phyloP scores from a whole-genome alignment of 2,888 invertebrate species.

The Acholoe squamosa region DNA sequence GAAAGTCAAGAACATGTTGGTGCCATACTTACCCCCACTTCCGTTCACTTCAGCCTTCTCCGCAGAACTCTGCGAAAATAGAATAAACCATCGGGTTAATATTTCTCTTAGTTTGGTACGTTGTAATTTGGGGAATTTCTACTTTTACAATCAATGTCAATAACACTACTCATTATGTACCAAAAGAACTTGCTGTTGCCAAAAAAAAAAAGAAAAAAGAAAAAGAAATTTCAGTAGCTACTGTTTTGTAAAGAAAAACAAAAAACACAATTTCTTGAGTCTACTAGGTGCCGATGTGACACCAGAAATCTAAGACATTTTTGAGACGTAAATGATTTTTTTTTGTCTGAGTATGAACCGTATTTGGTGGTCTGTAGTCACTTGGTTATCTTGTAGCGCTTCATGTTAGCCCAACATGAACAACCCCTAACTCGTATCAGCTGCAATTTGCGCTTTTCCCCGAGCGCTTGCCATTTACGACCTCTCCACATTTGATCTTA shows the following conservation, averaged over 20 bases:
- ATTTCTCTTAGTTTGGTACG: too few species aligned
- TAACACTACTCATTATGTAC: too few species aligned
- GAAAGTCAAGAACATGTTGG: too few species aligned
- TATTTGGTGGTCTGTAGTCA: background rate
- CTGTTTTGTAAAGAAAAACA: too few species aligned
- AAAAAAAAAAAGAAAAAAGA: too few species aligned
- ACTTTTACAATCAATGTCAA: too few species aligned
- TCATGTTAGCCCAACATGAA: background rate
- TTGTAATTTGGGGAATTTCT: too few species aligned
- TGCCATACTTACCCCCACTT: background rate
- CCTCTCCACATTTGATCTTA: constrained; percentile 1
- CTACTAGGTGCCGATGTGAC: too few species aligned
- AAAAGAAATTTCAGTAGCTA: too few species aligned
- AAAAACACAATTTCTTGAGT: too few species aligned
- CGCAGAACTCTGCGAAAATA: background rate
- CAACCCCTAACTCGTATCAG: background rate
- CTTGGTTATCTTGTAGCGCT: background rate
- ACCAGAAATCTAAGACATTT: background rate
- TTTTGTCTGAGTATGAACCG: constrained; percentile 14
- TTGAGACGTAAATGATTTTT: background rate
- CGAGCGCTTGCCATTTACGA: background rate
- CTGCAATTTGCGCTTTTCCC: background rate
- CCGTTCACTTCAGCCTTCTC: background rate
- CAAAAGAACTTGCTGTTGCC: too few species aligned
- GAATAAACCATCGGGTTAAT: background rate